These are phyloP conservation scores for Dolichoris vasculosae DNA, from an alignment of 1,140 invertebrate species.

Conservation along the genomic window DNA sequence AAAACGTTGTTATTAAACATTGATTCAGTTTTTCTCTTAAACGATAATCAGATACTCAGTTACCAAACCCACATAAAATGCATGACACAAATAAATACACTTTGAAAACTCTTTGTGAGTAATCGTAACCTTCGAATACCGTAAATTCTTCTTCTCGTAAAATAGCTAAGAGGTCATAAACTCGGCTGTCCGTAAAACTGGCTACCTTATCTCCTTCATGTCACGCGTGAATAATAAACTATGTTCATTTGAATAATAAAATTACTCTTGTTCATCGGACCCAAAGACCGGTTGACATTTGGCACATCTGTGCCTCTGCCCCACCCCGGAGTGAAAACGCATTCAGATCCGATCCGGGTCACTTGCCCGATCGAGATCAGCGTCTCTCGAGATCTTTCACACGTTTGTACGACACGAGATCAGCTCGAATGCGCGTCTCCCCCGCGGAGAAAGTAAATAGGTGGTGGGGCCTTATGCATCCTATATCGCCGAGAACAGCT, in stretches of 20 bases:
- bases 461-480: background rate
- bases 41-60: background rate
- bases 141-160: background rate
- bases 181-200: background rate
- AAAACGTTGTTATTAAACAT: too few relatives aligned
- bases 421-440: background rate
- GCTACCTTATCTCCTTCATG: background rate
- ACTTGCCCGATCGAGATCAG: slow-evolving; percentile 33
- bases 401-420: background rate
- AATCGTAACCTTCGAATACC: background rate
- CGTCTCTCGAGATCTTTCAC: slow-evolving; percentile 17
- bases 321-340: slow-evolving; percentile 30
- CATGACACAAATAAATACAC: background rate
- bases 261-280: background rate
- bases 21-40: too few relatives aligned
- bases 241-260: background rate
- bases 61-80: background rate
- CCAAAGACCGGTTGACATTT: background rate
- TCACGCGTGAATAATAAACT: background rate
- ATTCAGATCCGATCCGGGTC: slow-evolving; percentile 32
- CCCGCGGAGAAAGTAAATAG: slow-evolving; percentile 1
- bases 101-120: background rate
- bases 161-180: too few relatives aligned
- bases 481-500: background rate
- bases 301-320: background rate